These are phyloP conservation scores for Ciconia stormi DNA, from an alignment of 2,113 vertebrate species.

Conservation along the genomic window DNA sequence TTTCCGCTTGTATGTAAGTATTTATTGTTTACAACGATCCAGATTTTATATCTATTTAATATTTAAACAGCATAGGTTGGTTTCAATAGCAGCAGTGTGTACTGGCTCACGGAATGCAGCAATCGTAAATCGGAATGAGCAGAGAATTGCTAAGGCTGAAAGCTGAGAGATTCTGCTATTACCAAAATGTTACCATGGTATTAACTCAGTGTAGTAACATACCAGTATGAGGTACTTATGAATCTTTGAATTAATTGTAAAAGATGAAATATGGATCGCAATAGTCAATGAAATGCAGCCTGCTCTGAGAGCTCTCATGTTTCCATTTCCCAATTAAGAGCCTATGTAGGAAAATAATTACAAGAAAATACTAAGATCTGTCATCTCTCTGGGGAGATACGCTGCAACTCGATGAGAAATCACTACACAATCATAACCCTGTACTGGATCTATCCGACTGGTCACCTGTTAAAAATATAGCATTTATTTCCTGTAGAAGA, in stretches of 20 bases:
- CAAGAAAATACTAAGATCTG: conserved; percentile 56
- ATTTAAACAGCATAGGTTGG: not conserved
- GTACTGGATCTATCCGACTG: not conserved
- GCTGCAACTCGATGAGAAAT: conserved; percentile 21
- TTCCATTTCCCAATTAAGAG: conserved; percentile 20
- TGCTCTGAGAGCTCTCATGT: not conserved
- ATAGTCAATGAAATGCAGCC: not conserved
- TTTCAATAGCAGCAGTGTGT: not conserved
- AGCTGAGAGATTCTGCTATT: not conserved
- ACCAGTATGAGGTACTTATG: not conserved
- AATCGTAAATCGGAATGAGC: not conserved
- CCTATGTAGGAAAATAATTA: conserved; percentile 11
- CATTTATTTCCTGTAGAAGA: conserved; percentile 46
- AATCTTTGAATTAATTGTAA: not conserved
- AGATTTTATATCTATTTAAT: not conserved
- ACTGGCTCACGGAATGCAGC: not conserved
- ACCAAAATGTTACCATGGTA: not conserved
- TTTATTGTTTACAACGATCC: not conserved
- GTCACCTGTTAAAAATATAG: conserved; percentile 29
- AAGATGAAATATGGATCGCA: not conserved
- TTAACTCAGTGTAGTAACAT: not conserved
- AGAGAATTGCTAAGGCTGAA: not conserved
- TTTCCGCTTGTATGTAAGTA: not conserved
- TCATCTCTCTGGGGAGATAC: conserved; percentile 64
- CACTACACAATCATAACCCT: conserved; percentile 1